Base-by-base conservation (phyloP, 2,113 vertebrate genomes). In the Fulmarus glacialis region DNA sequence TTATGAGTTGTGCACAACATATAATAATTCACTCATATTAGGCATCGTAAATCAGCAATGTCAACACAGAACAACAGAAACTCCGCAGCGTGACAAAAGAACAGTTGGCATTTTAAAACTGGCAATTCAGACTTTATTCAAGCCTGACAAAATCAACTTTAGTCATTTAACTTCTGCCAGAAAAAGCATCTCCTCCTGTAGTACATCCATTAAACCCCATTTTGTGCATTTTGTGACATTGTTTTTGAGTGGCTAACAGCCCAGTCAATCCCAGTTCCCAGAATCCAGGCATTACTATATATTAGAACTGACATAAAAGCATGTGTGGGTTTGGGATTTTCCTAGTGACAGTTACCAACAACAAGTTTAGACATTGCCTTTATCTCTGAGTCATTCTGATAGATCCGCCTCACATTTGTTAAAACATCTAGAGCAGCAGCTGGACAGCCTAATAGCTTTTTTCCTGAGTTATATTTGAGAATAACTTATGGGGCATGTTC, bases 311-410 rank as follows among this genome's bases (percentile, higher is more conserved):
- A 62, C 73, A 89, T 56, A 72, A 88, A 89, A 81, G 70, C 40
- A 7, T 83, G 78, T 75, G 83, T 84, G 70, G 89, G 86, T 95
- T 96, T 93, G 62, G 87, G 89, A 87, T 95, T 91, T 82, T 92
- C 84, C 42, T 89, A 72, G 62, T 73, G 47, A 82, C 78, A 73
- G 87, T 95, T 80, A 53, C 89, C 55, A 96, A 96, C 92, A 95
- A 96, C 81, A 95, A 62, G 78, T 90, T 79, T 64, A 95, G 81
- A 91, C 48, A 18, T 27, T 72, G 63, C 45, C 45, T 95, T 91
- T 68, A 77, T 42, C 48, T 94, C 93, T 97, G 97, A 97, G 74
- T 97, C 97, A 97, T 87, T 64, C 84, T 82, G 59, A 67, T 84
- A 91, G 77, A 84, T 79, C 83, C 1, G 0, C 91, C 87, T 94